These are phyloP conservation scores for Pluvianellus socialis DNA, from an alignment of 2,113 vertebrate species.

Conservation along the genomic window DNA sequence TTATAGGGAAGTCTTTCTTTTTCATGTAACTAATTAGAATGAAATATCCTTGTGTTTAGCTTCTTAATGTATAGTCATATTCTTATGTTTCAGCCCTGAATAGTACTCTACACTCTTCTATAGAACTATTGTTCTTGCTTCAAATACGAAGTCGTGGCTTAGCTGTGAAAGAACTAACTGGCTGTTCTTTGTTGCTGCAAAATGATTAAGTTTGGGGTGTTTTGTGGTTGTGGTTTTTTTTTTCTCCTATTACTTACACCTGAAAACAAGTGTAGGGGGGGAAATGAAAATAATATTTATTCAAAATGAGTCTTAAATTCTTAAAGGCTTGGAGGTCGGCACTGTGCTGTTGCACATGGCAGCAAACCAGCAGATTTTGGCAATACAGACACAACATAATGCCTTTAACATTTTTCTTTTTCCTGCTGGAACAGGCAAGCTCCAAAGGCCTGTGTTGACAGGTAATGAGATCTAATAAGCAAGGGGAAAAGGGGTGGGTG, in stretches of 20 bases:
- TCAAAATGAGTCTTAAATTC: slow-evolving; percentile 52
- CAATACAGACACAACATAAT: slow-evolving; percentile 22
- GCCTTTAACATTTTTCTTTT: slow-evolving; percentile 60
- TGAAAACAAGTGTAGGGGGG: slow-evolving; percentile 25
- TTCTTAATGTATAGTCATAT: neutral
- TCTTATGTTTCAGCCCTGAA: neutral
- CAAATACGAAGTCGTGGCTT: neutral
- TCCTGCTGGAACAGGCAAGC: slow-evolving; percentile 48
- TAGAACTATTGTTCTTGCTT: neutral
- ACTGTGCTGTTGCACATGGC: slow-evolving; percentile 25
- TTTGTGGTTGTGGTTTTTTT: neutral
- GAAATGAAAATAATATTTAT: slow-evolving; percentile 58
- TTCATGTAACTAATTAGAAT: neutral
- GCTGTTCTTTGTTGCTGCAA: neutral
- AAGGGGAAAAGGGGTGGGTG: slow-evolving; percentile 18
- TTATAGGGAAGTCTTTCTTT: neutral
- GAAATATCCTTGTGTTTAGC: neutral
- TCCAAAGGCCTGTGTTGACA: slow-evolving; percentile 68
- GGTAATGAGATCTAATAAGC: slow-evolving; percentile 78
- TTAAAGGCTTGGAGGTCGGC: slow-evolving; percentile 32
- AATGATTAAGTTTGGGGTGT: neutral
- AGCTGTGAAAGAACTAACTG: neutral
- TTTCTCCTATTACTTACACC: slow-evolving; percentile 15
- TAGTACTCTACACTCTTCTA: neutral
- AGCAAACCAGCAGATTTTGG: slow-evolving; percentile 58